phyloP scores from a whole-genome alignment of 2,888 invertebrate species.

The Agrotis ipsilon region DNA sequence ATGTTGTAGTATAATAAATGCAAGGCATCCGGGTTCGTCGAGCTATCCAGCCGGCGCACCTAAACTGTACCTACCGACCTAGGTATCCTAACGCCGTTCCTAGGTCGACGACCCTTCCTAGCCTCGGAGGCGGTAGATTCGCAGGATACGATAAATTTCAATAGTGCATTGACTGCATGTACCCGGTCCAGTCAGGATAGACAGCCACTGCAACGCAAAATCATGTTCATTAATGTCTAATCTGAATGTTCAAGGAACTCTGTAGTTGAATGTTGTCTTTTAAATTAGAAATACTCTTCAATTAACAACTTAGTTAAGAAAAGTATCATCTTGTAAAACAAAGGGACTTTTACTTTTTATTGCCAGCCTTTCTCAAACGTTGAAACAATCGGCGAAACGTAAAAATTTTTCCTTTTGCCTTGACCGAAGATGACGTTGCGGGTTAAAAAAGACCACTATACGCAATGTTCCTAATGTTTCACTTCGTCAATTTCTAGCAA shows the following conservation, averaged over 20 bases:
- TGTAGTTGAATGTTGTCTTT: constrained; percentile 2
- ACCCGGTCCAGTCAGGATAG: constrained; percentile 73
- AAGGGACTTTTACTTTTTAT: constrained; percentile 19
- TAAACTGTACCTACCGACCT: constrained; percentile 77
- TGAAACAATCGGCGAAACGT: constrained; percentile 12
- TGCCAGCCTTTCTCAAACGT: constrained; percentile 16
- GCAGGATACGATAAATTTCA: constrained; percentile 90
- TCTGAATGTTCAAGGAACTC: constrained; percentile 43
- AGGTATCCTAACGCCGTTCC: constrained; percentile 86
- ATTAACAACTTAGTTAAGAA: background rate
- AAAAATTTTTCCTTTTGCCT: constrained; percentile 45
- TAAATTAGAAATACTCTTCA: background rate
- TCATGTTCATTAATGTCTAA: constrained; percentile 59
- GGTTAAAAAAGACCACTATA: no score
- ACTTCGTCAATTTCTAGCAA: no score
- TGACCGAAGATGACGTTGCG: constrained; percentile 56
- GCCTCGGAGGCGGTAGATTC: constrained; percentile 85
- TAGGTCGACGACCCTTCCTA: constrained; percentile 84
- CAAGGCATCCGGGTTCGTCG: constrained; percentile 84
- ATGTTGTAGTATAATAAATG: constrained; percentile 68
- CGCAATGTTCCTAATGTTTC: no score
- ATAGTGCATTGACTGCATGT: constrained; percentile 87
- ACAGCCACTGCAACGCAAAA: constrained; percentile 70
- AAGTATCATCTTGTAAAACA: constrained; percentile 12
- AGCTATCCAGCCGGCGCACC: constrained; percentile 77